Evolutionary conservation across 2,797 vertebrate genomes (phyloP).

Genomic region (Coregonus sp.): DNA sequence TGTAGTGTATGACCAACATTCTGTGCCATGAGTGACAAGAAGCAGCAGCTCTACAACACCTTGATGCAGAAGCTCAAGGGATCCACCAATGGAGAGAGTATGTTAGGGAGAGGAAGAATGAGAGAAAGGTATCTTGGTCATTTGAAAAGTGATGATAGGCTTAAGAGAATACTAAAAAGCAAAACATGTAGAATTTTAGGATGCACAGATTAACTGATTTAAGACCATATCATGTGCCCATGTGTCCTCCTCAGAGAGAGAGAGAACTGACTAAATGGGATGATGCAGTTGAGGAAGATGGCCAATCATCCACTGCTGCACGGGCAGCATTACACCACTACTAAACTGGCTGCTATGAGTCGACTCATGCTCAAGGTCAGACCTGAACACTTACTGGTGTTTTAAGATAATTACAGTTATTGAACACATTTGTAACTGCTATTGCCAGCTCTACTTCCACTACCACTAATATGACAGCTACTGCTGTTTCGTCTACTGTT

Average conservation of each 20-base stretch:
- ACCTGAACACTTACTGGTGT: not conserved
- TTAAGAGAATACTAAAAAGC: not conserved
- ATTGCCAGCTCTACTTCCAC: not conserved
- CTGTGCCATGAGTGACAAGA: constrained; percentile 82
- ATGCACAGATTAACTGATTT: not conserved
- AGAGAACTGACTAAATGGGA: constrained; percentile 84
- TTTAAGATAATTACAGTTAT: not conserved
- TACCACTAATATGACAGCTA: too few species aligned
- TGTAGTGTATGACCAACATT: constrained; percentile 25
- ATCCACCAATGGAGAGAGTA: constrained; percentile 77
- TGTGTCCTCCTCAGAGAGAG: constrained; percentile 74
- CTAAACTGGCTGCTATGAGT: constrained; percentile 82
- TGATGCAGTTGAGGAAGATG: constrained; percentile 91
- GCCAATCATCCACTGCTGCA: constrained; percentile 86
- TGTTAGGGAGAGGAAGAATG: constrained; percentile 12
- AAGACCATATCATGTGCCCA: not conserved
- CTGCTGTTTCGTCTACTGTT: not conserved
- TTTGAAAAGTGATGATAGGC: not conserved
- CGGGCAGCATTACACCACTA: constrained; percentile 80
- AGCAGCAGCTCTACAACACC: constrained; percentile 76
- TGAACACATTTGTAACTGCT: not conserved
- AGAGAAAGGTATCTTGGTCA: not conserved
- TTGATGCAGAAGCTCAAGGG: constrained; percentile 80
- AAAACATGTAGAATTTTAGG: not conserved
- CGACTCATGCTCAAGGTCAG: constrained; percentile 82